Percentiles rank a stretch among this genome's conserved stretches.
Conservation (phyloP, 2,888 invertebrate species). For the Idaea aversata region DNA sequence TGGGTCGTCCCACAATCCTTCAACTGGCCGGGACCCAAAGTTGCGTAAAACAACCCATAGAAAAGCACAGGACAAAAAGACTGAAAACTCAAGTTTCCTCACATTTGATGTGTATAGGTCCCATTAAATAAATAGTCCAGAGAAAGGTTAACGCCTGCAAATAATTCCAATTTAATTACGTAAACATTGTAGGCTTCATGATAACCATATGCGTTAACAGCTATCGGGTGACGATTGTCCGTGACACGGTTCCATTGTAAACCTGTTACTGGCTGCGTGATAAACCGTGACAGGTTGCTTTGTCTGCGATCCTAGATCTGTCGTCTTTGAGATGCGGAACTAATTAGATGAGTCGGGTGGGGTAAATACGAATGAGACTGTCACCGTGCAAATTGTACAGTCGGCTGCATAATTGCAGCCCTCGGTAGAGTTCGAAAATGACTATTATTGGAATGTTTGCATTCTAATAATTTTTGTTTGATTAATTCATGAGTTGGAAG, state of each 20-base stretch:
- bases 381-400: not conserved
- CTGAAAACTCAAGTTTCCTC: no score
- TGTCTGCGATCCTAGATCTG: conserved; percentile 2
- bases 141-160: conserved; percentile 10
- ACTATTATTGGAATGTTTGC: no score
- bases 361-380: not conserved
- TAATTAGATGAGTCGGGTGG: not conserved
- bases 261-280: not conserved
- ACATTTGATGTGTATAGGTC: not conserved
- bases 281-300: conserved; percentile 4
- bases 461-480: no score
- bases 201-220: conserved; percentile 26
- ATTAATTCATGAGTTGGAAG: no score
- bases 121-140: not conserved
- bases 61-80: no score
- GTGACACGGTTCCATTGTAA: conserved; percentile 28
- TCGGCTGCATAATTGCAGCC: no score
- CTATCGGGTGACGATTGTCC: conserved; percentile 27
- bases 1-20: no score
- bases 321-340: not conserved
- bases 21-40: no score
- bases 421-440: no score
- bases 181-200: conserved; percentile 25
- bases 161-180: conserved; percentile 15
- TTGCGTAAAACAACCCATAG: no score